Evolutionary conservation across 2,113 vertebrate species (phyloP).

Genomic region (Caretta caretta): DNA sequence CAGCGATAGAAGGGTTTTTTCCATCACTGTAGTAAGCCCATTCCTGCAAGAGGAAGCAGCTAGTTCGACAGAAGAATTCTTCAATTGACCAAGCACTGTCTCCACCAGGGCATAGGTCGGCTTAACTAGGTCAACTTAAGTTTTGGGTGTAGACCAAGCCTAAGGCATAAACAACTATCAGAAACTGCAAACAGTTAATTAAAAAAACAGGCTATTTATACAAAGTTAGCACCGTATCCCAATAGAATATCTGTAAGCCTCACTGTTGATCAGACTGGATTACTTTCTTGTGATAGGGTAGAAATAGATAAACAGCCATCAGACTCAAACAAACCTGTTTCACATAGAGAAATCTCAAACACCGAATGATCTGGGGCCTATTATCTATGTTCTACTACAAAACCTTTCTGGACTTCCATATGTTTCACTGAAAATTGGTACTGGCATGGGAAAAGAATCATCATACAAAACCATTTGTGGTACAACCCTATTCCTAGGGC

Average conservation of each 20-base stretch:
- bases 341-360: not conserved
- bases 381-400: not conserved
- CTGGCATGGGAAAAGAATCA: not conserved
- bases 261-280: not conserved
- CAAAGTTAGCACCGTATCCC: not conserved
- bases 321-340: not conserved
- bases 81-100: not conserved
- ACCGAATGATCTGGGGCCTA: not conserved
- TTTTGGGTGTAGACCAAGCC: not conserved
- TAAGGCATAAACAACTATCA: not conserved
- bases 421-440: not conserved
- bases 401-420: not conserved
- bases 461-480: not conserved
- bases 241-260: not conserved
- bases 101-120: not conserved
- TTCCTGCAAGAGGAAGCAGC: not conserved
- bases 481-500: not conserved
- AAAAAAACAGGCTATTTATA: not conserved
- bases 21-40: not conserved
- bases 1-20: not conserved
- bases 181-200: not conserved
- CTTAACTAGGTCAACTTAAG: not conserved
- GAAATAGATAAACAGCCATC: not conserved
- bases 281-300: not conserved
- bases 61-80: not conserved